Evolutionary conservation across 2,888 invertebrate genomes (phyloP), one percentile per base, ranked within the genome.

Genomic region (Mesorhabditis belari): DNA sequence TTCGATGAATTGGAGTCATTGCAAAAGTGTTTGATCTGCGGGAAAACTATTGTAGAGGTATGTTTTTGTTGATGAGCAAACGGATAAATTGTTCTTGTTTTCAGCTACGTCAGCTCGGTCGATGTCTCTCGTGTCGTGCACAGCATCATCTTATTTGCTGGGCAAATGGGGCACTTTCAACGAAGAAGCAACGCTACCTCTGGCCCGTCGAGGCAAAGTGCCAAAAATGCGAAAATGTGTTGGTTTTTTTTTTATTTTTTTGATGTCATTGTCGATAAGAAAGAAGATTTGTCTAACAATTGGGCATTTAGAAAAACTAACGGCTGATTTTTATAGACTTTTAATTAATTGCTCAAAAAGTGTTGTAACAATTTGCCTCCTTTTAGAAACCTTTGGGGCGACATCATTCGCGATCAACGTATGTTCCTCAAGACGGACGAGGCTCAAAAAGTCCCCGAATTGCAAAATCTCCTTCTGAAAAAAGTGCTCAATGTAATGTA

Each of bases 331-430:
- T 26, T 27, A 49, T 44, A 6, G 44, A 12, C 44, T 12, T n/a
- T n/a, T n/a, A n/a, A 21, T 3, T 17, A n/a, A 52, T 50, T 6
- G 6, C 24, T 5, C 23, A 17, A 52, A 49, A 12, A 23, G 49
- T n/a, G 17, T 55, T 58, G 28, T n/a, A 19, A 9, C 24, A 58
- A 9, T 5, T 21, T 28, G 49, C 17, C 3, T 44, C 19, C 17
- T n/a, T 12, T 25, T 71, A n/a, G 28, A 58, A 73, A 62, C 54
- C 56, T 69, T n/a, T 79, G 79, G 79, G 76, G 77, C 27, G 79
- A 80, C 50, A 35, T 80, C n/a, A 65, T 79, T 19, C 56, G 76
- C 12, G 75, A 74, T 19, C 77, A 77, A 58, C 65, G 73, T 27
- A 58, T 62, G 5, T 60, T 76, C 5, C 24, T 66, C 12, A 35